Evolutionary conservation across 1,140 invertebrate genomes (phyloP), one percentile per base, ranked within the genome.

Genomic region (Meteorus sp.): DNA sequence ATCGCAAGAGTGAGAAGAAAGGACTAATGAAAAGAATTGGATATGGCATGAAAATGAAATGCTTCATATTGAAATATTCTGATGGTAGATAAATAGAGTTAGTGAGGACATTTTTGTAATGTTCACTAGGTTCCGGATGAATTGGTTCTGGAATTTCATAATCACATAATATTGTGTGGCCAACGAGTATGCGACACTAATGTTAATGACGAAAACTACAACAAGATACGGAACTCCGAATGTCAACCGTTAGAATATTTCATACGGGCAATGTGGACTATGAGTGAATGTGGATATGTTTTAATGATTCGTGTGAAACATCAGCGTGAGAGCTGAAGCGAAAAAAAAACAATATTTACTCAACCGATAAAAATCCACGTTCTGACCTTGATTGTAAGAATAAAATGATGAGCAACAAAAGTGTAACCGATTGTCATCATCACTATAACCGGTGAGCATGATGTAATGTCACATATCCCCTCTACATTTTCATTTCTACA

Each of bases 341-440:
- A 39, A 33, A 9, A 19, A 35, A 22, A 47, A 2, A 33, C n/a
- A n/a, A n/a, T n/a, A 47, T 31, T n/a, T 37, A 9, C 29, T 25
- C 15, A 25, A 2, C 9, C n/a, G 4, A 6, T 45, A 35, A 44
- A 55, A 25, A 56, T 35, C 33, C 8, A 48, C 35, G 33, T 25
- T 31, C 43, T 19, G 47, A 43, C 56, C 56, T 58, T 51, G 56
- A 58, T 47, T 19, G 4, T 25, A 35, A 50, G 20, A 56, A 56
- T 20, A 48, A 25, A 47, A 17, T 11, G 19, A 58, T 35, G 37
- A 58, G n/a, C 17, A 23, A 22, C 7, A 43, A 37, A n/a, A 50
- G 45, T 22, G 35, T 35, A 48, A 48, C 44, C 33, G 47, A 51
- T 58, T 58, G 56, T 58, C 37, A 50, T 53, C 51, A 55, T 58